Evolutionary conservation across 2,797 vertebrate genomes (phyloP).

Genomic region (Strix occidentalis): DNA sequence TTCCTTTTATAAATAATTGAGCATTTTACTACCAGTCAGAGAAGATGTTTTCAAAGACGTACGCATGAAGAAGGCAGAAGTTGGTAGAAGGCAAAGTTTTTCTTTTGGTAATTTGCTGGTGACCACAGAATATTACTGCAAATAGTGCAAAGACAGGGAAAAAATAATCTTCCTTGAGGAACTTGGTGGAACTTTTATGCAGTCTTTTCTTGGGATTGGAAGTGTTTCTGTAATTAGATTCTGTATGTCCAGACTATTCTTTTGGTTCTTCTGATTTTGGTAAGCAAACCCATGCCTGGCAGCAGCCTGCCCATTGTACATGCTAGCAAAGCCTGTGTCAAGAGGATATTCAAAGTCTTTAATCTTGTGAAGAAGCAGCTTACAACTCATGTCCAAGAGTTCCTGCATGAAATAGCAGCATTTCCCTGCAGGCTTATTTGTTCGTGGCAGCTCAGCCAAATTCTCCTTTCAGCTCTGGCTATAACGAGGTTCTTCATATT

Average conservation of each 20-base stretch:
- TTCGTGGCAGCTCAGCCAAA: background rate
- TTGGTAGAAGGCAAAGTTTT: background rate
- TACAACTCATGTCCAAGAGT: background rate
- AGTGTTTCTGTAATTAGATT: background rate
- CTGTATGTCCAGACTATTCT: background rate
- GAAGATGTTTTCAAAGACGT: background rate
- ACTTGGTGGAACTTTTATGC: background rate
- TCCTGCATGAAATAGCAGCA: background rate
- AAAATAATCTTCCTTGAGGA: background rate
- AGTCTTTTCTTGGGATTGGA: background rate
- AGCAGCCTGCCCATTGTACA: background rate
- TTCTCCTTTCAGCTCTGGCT: background rate
- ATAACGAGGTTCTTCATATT: background rate
- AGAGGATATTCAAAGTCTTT: conserved; percentile 3
- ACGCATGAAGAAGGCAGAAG: background rate
- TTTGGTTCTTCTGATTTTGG: conserved; percentile 17
- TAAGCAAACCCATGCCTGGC: background rate
- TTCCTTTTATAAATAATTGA: background rate
- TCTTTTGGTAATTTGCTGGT: background rate
- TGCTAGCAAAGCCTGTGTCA: background rate
- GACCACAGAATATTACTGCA: background rate
- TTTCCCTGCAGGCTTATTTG: background rate
- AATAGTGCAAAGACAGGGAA: background rate
- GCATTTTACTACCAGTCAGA: background rate
- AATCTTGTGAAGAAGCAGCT: conserved; percentile 10